Conservation (phyloP, 2,113 vertebrate species). For the Gymnobelideus leadbeateri region DNA sequence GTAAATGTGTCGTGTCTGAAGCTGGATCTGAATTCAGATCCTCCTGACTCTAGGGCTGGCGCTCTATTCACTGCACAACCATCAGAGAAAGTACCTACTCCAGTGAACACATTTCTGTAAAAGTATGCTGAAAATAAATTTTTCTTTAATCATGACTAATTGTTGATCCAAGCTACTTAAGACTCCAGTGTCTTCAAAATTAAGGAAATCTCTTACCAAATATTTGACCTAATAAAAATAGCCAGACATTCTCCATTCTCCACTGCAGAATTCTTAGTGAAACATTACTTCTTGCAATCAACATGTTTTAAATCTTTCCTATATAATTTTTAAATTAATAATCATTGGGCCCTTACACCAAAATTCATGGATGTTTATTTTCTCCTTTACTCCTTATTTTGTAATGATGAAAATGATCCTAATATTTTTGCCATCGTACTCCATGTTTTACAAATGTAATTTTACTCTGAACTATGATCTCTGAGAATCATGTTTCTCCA, state of each 20-base stretch:
- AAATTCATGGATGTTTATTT: background rate
- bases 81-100: background rate
- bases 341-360: background rate
- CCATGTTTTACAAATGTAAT: background rate
- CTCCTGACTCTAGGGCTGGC: too few species aligned
- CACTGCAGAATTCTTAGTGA: background rate
- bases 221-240: constrained; percentile 63
- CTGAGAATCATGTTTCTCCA: background rate
- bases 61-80: too few species aligned
- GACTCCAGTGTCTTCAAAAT: constrained; percentile 32
- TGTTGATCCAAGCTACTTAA: constrained; percentile 31
- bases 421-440: background rate
- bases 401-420: background rate
- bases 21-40: too few species aligned
- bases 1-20: too few species aligned
- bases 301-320: background rate
- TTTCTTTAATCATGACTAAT: constrained; percentile 42
- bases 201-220: constrained; percentile 35
- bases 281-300: background rate
- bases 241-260: constrained; percentile 16
- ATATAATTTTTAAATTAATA: background rate
- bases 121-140: background rate
- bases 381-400: background rate
- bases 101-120: background rate
- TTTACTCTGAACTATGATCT: background rate